Base-by-base conservation (phyloP, 2,113 vertebrate species). In the Genyomyrus donnyi region DNA sequence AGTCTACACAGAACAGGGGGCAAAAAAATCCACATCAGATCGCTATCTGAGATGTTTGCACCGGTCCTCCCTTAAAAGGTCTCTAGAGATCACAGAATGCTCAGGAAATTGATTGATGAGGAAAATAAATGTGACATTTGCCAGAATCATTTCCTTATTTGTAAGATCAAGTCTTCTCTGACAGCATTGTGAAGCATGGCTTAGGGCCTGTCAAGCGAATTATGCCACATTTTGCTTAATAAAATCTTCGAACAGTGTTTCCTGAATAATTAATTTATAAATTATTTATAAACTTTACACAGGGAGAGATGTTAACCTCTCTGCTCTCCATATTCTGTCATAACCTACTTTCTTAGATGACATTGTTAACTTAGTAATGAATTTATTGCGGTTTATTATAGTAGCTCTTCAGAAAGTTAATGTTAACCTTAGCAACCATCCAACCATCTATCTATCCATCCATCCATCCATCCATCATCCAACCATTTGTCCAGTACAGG, bases 211-310 rank as follows among this genome's bases (percentile, higher is more conserved):
- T 42, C 74, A 80, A 39, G 74, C 17, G 35, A 35, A 80, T 80
- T 35, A 80, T 42, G 74, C 35, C 74, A 80, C 35, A 80, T 39
- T 80, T 80, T 39, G 17, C 74, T 80, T 80, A 80, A 80, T 39
- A 42, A 80, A 80, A 80, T 39, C 35, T 42, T 42, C 11, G 74
- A 42, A 80, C 62, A 80, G 49, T 87, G 49, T 87, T 87, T 50
- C 85, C 85, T 80, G 74, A 80, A 80, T 80, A 80, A 80, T 80
- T 80, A 80, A 80, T 80, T 80, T 42, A 80, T 80, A 80, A 39
- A 80, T 70, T 31, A 70, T 80, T 80, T 80, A 80, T 80, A 42
- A 80, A 80, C 74, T 80, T 80, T 80, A 80, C 74, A 80, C 74
- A 39, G 13, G 39, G 31, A 80, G 31, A 80, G 74, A 80, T 19